Evolutionary conservation across 2,113 vertebrate genomes (phyloP), one percentile per base, ranked within the genome.

Genomic region (Rhinichthys klamathensis): DNA sequence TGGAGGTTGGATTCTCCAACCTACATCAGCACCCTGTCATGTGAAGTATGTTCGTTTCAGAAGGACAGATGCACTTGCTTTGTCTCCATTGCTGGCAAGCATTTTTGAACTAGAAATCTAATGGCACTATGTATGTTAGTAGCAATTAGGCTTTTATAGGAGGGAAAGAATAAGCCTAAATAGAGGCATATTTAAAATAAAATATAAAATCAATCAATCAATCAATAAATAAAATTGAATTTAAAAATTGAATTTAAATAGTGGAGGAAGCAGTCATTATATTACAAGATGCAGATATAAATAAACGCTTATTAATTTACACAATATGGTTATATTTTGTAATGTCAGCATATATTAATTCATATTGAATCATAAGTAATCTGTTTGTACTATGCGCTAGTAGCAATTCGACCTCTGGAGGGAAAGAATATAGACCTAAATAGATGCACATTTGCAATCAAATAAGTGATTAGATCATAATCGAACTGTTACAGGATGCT

Each of bases 111-210:
- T 89, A 88, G 80, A 67, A 82, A 30, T 25, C 88, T 89, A 18
- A 56, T 56, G 18, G 38, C 84, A 27, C 90, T 86, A 87, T 81
- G 88, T 90, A 41, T 41, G 91, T 92, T 90, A 88, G 61, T 85
- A 88, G 88, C 90, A 92, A 90, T 70, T 11, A n/a, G 21, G 10
- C 35, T 72, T 70, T 18, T 12, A 63, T 63, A 44, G 3, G 21
- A 44, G 21, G 35, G 21, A n/a, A 13, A 41, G 7, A 21, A 35
- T 35, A 38, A 23, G 21, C 21, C 65, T 21, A 41, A 41, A 72
- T n/a, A 12, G 21, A 41, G 35, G 9, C 35, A 72, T 41, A 41
- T 8, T 12, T 63, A 63, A 58, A n/a, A 61, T n/a, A 11, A 61
- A 61, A 61, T 61, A 60, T n/a, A 38, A 38, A 38, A 38, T 38